A percentile compares a stretch with the other conserved stretches of the same genome.
phyloP scores from a whole-genome alignment of 2,888 invertebrate species.

The Pseudococcus longispinus region DNA sequence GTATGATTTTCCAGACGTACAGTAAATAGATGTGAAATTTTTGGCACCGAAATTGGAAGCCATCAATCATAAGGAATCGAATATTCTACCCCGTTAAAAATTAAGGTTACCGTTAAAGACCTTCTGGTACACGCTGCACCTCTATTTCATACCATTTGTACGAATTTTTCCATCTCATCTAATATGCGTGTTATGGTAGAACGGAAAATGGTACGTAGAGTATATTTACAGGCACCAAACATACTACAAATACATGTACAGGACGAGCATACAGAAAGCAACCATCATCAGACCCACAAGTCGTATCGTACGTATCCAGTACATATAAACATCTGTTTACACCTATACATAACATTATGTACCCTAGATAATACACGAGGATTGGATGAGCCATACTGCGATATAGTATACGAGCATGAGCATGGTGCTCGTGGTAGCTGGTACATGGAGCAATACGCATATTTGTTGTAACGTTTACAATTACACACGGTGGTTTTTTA shows the following conservation, averaged over 20 bases:
- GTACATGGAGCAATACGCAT: conserved; percentile 2
- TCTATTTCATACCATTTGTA: background rate
- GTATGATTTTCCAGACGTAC: no score
- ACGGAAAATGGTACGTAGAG: conserved; percentile 4
- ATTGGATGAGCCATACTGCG: conserved; percentile 40
- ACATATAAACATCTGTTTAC: conserved; percentile 54
- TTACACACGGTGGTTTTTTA: background rate
- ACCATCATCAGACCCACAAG: conserved; percentile 26
- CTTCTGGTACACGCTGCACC: background rate
- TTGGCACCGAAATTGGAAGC: no score
- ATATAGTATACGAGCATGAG: background rate
- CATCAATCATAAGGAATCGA: no score
- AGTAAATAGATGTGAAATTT: no score
- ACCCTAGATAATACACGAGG: conserved; percentile 50
- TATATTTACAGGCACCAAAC: background rate
- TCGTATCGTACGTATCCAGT: conserved; percentile 32
- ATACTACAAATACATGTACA: background rate
- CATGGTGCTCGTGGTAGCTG: background rate
- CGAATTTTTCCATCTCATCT: conserved; percentile 24
- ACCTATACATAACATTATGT: conserved; percentile 44
- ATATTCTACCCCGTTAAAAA: no score
- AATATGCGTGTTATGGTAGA: conserved; percentile 21
- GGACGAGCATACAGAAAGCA: conserved; percentile 15
- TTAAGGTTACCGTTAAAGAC: background rate
- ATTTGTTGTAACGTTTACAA: background rate